phyloP scores from a whole-genome alignment of 92 coral and sea anemone species.

The Porites lobata region DNA sequence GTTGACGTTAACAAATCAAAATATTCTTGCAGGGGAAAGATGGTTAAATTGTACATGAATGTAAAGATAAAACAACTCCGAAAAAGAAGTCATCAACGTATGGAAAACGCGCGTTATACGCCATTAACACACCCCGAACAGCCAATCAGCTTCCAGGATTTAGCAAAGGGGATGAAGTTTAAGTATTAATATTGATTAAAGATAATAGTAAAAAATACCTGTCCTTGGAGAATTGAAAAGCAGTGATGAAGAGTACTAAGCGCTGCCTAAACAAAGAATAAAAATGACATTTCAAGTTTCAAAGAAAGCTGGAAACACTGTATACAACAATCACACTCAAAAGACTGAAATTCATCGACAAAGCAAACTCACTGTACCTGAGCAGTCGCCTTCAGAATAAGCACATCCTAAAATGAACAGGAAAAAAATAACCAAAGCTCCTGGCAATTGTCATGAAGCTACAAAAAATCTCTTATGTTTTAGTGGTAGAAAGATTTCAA shows the following conservation, averaged over 20 bases:
- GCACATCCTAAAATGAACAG: constrained; percentile 67
- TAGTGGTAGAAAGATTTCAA: no score
- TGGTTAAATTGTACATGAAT: no score
- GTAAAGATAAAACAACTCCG: no score
- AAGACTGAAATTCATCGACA: no score
- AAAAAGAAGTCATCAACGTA: no score
- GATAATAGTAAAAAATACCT: constrained; percentile 59
- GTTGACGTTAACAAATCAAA: no score
- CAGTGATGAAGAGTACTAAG: constrained; percentile 93
- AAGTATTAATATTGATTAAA: neutral
- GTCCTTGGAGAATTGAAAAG: constrained; percentile 90
- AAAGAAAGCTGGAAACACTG: neutral
- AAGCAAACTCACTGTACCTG: constrained; percentile 69
- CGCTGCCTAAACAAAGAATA: constrained; percentile 78
- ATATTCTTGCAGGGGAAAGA: no score
- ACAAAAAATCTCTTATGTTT: no score
- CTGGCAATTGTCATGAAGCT: neutral
- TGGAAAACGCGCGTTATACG: no score
- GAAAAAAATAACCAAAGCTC: neutral
- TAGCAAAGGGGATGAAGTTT: no score
- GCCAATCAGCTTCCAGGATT: no score
- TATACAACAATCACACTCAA: neutral
- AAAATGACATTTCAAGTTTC: neutral
- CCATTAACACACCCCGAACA: no score
- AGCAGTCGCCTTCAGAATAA: constrained; percentile 91